Percentiles rank a stretch among this genome's conserved stretches.
phyloP scores from a whole-genome alignment of 2,113 vertebrate species.

The Balaenoptera acutorostrata region DNA sequence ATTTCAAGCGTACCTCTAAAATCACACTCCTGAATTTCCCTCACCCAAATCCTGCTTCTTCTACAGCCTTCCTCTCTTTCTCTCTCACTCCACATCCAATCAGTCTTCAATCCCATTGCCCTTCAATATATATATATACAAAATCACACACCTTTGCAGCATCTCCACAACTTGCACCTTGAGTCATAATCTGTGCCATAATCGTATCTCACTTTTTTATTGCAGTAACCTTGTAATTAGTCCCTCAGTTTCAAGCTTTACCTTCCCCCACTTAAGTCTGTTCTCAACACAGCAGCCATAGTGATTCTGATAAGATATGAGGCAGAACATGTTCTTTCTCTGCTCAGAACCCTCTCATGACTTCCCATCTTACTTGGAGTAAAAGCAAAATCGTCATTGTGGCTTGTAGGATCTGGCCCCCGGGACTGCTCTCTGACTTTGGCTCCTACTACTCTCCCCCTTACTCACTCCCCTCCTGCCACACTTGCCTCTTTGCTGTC shows the following conservation, averaged over 20 bases:
- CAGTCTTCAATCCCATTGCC: neutral
- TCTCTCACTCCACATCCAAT: neutral
- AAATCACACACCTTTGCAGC: neutral
- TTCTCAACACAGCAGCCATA: neutral
- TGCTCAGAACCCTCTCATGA: neutral
- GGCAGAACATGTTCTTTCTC: neutral
- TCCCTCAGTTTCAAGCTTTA: neutral
- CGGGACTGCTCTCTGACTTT: neutral
- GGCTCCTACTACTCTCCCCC: neutral
- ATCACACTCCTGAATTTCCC: neutral
- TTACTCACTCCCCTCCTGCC: neutral
- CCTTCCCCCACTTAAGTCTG: neutral
- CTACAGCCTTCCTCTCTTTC: neutral
- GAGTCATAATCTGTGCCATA: neutral
- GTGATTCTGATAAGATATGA: neutral
- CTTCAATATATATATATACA: neutral
- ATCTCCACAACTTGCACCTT: neutral
- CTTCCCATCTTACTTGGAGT: neutral
- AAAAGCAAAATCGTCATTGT: neutral
- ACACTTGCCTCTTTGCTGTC: neutral
- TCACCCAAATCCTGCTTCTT: neutral
- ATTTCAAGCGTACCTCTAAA: neutral
- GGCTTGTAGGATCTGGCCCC: neutral
- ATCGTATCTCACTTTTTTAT: neutral
- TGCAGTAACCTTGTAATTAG: constrained; percentile 2